phyloP scores from a whole-genome alignment of 2,113 vertebrate genomes.

The Pleuronectes platessa region DNA sequence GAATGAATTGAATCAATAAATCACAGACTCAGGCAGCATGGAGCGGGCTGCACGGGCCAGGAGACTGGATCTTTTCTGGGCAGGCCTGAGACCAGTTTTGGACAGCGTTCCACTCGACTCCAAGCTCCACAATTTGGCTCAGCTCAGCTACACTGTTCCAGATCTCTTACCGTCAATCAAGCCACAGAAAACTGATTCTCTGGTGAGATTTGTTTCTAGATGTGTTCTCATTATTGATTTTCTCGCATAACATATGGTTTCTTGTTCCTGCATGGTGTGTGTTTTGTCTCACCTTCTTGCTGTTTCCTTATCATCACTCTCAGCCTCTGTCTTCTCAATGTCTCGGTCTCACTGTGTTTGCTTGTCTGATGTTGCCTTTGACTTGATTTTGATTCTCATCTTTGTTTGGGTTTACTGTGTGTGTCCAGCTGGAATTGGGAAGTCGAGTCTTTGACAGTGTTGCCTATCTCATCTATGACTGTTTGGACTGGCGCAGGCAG shows the following conservation, averaged over 20 bases:
- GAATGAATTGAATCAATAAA: not conserved
- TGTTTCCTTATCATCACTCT: not conserved
- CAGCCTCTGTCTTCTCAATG: not conserved
- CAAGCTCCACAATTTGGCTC: constrained; percentile 84
- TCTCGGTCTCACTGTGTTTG: not conserved
- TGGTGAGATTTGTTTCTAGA: constrained; percentile 79
- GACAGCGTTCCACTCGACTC: constrained; percentile 82
- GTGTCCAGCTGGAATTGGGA: constrained; percentile 83
- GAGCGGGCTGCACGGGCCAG: constrained; percentile 42
- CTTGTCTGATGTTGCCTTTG: not conserved
- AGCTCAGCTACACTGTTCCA: constrained; percentile 80
- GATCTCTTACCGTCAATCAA: constrained; percentile 67
- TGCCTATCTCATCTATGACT: constrained; percentile 89
- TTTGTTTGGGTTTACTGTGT: constrained; percentile 29
- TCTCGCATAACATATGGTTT: not conserved
- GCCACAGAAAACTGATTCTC: constrained; percentile 67
- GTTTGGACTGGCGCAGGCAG: constrained; percentile 88
- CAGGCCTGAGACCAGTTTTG: constrained; percentile 85
- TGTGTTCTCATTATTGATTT: not conserved
- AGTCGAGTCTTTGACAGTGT: constrained; percentile 86
- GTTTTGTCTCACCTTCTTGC: not conserved
- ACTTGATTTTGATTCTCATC: not conserved
- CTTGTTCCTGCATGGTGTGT: not conserved
- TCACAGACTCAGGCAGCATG: not conserved
- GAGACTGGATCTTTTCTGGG: constrained; percentile 87